A percentile compares a stretch with the other conserved stretches of the same genome.
Conservation (phyloP, 2,113 vertebrate genomes). For the Dryoscopus gambensis region DNA sequence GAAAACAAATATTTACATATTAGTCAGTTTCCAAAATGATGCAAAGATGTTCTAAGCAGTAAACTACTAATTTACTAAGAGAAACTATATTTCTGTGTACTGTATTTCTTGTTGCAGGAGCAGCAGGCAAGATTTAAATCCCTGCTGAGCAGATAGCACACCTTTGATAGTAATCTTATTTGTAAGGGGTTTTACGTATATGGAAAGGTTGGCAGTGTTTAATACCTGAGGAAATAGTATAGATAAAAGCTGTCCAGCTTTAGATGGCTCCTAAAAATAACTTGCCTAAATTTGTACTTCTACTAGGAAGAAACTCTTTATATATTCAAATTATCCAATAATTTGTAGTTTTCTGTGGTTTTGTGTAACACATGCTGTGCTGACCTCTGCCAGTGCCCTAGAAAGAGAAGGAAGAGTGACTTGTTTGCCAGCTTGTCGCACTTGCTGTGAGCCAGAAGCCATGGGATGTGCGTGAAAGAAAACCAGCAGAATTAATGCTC, state of each 20-base stretch:
- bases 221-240: neutral
- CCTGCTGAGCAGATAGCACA: neutral
- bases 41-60: neutral
- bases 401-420: neutral
- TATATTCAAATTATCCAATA: neutral
- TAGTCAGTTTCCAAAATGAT: neutral
- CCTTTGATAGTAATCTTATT: slow-evolving; percentile 17
- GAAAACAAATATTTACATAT: neutral
- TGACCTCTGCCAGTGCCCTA: neutral
- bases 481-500: neutral
- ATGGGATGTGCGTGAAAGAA: neutral
- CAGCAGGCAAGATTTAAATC: neutral
- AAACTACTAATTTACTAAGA: neutral
- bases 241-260: neutral
- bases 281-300: neutral
- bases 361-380: neutral
- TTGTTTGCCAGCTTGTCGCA: neutral
- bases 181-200: neutral
- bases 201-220: neutral
- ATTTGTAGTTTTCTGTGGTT: neutral
- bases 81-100: neutral
- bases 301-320: neutral
- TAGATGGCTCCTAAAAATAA: neutral
- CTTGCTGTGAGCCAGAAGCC: neutral
- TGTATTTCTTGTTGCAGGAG: neutral